Percentiles rank a stretch among this genome's conserved stretches.
phyloP scores from a whole-genome alignment of 1,140 invertebrate species.

The Eriosoma lanigerum region DNA sequence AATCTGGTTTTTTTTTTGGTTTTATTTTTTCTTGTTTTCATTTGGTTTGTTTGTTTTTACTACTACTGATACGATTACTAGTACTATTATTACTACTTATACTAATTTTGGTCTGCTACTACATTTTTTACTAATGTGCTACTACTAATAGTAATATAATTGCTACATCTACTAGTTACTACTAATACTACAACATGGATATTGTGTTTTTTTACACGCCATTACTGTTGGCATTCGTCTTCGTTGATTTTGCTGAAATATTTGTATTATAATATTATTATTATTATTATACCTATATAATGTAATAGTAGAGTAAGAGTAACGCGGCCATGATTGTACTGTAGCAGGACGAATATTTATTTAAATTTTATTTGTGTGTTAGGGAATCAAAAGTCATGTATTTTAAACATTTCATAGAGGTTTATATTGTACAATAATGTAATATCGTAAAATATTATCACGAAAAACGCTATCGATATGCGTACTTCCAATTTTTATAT shows the following conservation, averaged over 20 bases:
- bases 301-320: background rate
- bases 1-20: conserved; percentile 53
- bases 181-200: background rate
- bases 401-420: too few species aligned
- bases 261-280: background rate
- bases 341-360: background rate
- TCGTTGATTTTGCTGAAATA: background rate
- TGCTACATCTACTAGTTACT: too few species aligned
- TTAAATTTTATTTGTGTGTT: too few species aligned
- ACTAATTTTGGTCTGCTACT: too few species aligned
- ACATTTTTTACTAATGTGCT: too few species aligned
- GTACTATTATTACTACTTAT: background rate
- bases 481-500: too few species aligned
- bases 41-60: conserved; percentile 46
- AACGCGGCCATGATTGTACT: conserved; percentile 41
- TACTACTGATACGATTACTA: conserved; percentile 36
- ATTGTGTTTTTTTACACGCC: background rate
- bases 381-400: too few species aligned
- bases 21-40: conserved; percentile 52
- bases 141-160: background rate
- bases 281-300: too few species aligned
- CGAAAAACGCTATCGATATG: too few species aligned
- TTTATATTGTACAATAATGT: too few species aligned
- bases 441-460: too few species aligned
- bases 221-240: conserved; percentile 15